A percentile compares a stretch with the other conserved stretches of the same genome.
Evolutionary conservation across 2,113 vertebrate genomes (phyloP).

Genomic region (Urocitellus parryii): DNA sequence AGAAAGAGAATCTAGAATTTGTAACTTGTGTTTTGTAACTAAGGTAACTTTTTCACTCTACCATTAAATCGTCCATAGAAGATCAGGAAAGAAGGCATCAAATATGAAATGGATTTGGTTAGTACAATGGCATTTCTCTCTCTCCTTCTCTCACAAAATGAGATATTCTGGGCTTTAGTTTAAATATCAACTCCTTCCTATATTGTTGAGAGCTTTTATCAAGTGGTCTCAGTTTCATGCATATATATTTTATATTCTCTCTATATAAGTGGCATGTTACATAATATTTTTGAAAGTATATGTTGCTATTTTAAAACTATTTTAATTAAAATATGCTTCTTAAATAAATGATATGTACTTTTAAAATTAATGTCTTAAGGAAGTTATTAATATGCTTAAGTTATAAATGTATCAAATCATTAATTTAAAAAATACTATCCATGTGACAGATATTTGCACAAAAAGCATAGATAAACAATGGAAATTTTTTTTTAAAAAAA

Average conservation of each 20-base stretch:
- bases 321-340: neutral
- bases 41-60: neutral
- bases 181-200: neutral
- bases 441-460: neutral
- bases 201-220: neutral
- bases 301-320: neutral
- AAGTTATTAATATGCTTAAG: slow-evolving; percentile 2
- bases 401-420: neutral
- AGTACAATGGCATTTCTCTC: neutral
- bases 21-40: neutral
- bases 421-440: neutral
- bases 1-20: neutral
- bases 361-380: neutral
- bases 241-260: neutral
- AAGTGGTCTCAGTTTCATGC: neutral
- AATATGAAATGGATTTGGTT: neutral
- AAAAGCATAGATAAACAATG: neutral
- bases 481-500: neutral
- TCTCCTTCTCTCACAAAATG: neutral
- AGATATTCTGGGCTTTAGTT: neutral
- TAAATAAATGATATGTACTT: neutral
- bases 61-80: slow-evolving; percentile 6
- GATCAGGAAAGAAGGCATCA: neutral
- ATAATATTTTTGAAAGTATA: neutral
- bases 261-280: neutral